Percentiles rank a stretch among this genome's conserved stretches.
These are phyloP conservation scores for Conus betulinus DNA, from an alignment of 1,140 invertebrate genomes.

Conservation along the genomic window DNA sequence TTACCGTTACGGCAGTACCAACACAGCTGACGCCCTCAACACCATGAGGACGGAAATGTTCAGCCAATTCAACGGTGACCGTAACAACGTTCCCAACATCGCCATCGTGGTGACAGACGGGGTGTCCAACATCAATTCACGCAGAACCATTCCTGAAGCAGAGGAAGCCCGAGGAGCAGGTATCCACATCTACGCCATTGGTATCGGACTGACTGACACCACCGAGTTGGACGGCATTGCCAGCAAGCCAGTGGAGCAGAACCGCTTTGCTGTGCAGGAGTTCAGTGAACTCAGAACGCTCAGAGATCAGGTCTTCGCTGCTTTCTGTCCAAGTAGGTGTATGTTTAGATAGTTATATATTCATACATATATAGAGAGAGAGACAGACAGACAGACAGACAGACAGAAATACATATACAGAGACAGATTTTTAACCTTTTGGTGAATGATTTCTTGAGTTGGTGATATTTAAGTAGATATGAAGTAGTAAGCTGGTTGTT, in stretches of 20 bases:
- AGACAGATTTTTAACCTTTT: too few relatives aligned
- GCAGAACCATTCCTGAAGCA: constrained; percentile 66
- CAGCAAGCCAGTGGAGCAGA: constrained; percentile 45
- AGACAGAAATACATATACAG: too few relatives aligned
- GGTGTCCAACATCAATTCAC: constrained; percentile 61
- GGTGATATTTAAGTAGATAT: too few relatives aligned
- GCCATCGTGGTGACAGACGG: constrained; percentile 60
- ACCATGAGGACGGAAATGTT: constrained; percentile 52
- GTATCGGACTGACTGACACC: constrained; percentile 58
- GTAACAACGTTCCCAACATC: constrained; percentile 54
- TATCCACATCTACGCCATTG: constrained; percentile 65
- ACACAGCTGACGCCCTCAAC: constrained; percentile 48
- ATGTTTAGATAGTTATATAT: constrained; percentile 5
- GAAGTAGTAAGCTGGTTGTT: too few relatives aligned
- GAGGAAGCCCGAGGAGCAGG: constrained; percentile 44
- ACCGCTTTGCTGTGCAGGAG: constrained; percentile 54
- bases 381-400: too few relatives aligned
- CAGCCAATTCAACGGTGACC: constrained; percentile 51
- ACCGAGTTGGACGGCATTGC: constrained; percentile 58
- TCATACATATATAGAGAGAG: too few relatives aligned
- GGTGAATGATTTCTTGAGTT: too few relatives aligned
- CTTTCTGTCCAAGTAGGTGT: constrained; percentile 48
- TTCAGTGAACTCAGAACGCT: constrained; percentile 58
- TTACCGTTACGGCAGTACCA: constrained; percentile 53
- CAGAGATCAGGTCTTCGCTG: constrained; percentile 53